phyloP scores from a whole-genome alignment of 1,140 invertebrate genomes.

The Bombus consobrinus region DNA sequence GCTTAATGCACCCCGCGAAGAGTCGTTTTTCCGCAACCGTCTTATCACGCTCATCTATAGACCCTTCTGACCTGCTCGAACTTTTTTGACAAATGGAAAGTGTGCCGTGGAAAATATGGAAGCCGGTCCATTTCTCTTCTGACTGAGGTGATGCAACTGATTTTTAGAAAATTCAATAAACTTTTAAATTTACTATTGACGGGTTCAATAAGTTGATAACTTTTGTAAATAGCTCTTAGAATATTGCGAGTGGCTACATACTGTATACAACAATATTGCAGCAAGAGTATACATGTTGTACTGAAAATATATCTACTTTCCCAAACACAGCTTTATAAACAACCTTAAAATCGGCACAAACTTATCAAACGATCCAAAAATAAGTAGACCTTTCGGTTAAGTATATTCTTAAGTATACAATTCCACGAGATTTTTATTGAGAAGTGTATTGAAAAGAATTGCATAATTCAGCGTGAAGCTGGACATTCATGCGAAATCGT shows the following conservation, averaged over 20 bases:
- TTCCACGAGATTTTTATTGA: background rate
- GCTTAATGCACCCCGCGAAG: conserved; percentile 54
- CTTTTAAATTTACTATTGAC: background rate
- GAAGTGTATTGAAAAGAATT: background rate
- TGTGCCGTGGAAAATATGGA: background rate
- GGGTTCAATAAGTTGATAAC: background rate
- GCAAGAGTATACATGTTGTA: background rate
- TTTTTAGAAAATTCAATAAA: background rate
- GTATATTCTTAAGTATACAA: background rate
- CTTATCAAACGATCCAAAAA: background rate
- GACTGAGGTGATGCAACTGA: background rate
- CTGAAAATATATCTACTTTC: background rate
- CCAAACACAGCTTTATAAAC: background rate
- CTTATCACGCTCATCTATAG: conserved; percentile 53
- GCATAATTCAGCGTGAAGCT: background rate
- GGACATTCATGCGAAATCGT: conserved; percentile 47
- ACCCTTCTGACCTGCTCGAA: conserved; percentile 44
- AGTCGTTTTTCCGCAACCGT: conserved; percentile 61
- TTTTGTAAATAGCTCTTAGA: too few relatives aligned
- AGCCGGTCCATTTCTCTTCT: too few relatives aligned
- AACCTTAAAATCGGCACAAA: too few relatives aligned
- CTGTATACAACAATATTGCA: too few relatives aligned
- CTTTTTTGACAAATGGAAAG: conserved; percentile 45
- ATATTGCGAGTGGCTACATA: too few relatives aligned
- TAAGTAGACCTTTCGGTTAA: background rate